These are phyloP conservation scores for Cremastinae sp. DNA, from an alignment of 2,888 invertebrate species.

Conservation along the genomic window DNA sequence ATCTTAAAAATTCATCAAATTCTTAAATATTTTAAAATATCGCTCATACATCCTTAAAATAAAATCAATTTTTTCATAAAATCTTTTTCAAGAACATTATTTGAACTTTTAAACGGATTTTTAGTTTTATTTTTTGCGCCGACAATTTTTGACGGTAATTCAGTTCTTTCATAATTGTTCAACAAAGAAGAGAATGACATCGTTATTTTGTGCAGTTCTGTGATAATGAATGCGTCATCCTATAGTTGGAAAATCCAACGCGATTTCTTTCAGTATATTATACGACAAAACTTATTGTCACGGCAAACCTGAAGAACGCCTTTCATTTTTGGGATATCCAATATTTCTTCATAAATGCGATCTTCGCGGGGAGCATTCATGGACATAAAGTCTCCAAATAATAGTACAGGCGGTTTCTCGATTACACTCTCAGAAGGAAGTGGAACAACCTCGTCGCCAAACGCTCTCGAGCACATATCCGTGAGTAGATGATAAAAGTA, in stretches of 20 bases:
- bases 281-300: constrained; percentile 9
- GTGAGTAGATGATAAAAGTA: constrained; percentile 89
- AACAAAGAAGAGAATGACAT: too few relatives aligned
- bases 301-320: constrained; percentile 84
- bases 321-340: constrained; percentile 87
- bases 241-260: not conserved
- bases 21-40: too few relatives aligned
- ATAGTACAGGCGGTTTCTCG: constrained; percentile 84
- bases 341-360: constrained; percentile 91
- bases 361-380: constrained; percentile 87
- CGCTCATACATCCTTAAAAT: too few relatives aligned
- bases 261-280: not conserved
- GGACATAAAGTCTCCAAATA: constrained; percentile 93
- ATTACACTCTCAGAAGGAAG: constrained; percentile 83
- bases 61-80: too few relatives aligned
- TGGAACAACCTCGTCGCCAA: constrained; percentile 83
- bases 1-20: too few relatives aligned
- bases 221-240: too few relatives aligned
- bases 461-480: constrained; percentile 85
- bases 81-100: too few relatives aligned
- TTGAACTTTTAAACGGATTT: too few relatives aligned
- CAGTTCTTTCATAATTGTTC: too few relatives aligned
- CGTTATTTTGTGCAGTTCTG: too few relatives aligned
- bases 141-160: too few relatives aligned
- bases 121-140: too few relatives aligned